Percentiles rank a stretch among this genome's conserved stretches.
Conservation (phyloP, 2,888 invertebrate species). For the Erebia ligea region DNA sequence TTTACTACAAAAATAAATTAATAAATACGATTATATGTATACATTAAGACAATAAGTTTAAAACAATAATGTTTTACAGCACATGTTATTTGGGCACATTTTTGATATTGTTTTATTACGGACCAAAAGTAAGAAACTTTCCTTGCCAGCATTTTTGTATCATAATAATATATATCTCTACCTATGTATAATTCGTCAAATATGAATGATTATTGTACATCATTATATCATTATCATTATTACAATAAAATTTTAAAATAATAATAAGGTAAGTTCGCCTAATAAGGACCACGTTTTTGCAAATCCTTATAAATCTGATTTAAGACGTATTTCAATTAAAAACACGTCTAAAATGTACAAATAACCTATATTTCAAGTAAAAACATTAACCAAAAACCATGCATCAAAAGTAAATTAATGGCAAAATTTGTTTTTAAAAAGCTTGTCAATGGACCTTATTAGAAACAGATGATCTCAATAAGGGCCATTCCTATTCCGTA, state of each 20-base stretch:
- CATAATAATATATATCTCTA: background rate
- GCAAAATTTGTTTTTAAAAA: too few species aligned
- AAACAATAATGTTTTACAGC: slow-evolving; percentile 33
- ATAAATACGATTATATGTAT: slow-evolving; percentile 18
- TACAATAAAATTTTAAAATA: background rate
- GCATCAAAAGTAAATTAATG: too few species aligned
- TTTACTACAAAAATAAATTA: slow-evolving; percentile 7
- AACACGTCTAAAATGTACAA: too few species aligned
- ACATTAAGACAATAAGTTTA: slow-evolving; percentile 33
- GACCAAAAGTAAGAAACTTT: slow-evolving; percentile 29
- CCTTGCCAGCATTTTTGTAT: background rate
- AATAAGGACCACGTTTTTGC: too few species aligned
- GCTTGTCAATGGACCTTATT: too few species aligned
- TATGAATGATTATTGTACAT: slow-evolving; percentile 44
- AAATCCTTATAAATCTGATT: too few species aligned
- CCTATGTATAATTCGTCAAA: slow-evolving; percentile 38
- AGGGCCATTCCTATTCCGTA: too few species aligned
- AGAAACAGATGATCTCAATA: too few species aligned
- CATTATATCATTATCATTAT: background rate
- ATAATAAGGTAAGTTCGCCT: too few species aligned
- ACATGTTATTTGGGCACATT: slow-evolving; percentile 45
- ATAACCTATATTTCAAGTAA: too few species aligned
- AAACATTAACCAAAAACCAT: too few species aligned
- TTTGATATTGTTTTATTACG: slow-evolving; percentile 30
- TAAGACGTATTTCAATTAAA: too few species aligned